A percentile compares a stretch with the other conserved stretches of the same genome.
Conservation (phyloP, 2,797 vertebrate species). For the Xenops minutus region DNA sequence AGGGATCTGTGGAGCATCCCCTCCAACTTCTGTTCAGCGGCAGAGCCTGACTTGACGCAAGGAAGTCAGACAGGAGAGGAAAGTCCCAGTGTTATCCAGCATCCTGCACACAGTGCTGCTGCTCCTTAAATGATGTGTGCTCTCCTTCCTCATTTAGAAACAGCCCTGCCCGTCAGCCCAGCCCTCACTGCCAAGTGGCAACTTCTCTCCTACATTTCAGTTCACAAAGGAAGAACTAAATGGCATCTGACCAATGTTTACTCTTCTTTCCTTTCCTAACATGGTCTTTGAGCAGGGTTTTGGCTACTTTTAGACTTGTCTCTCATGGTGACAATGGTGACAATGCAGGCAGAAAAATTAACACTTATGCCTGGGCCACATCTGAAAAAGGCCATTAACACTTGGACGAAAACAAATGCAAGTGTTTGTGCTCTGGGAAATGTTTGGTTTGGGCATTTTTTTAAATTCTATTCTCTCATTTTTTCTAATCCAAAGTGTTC, state of each 20-base stretch:
- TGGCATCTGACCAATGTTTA: slow-evolving; percentile 47
- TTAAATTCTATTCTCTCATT: not conserved
- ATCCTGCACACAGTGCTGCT: not conserved
- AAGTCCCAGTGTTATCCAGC: not conserved
- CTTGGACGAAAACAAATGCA: slow-evolving; percentile 38
- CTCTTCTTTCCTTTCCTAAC: slow-evolving; percentile 2
- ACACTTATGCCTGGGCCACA: slow-evolving; percentile 51
- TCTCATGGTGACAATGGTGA: slow-evolving; percentile 53
- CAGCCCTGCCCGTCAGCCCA: slow-evolving; percentile 7
- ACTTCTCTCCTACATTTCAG: slow-evolving; percentile 7
- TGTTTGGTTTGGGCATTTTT: not conserved
- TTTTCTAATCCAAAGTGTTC: slow-evolving; percentile 26
- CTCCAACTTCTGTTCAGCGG: not conserved
- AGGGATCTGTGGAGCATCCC: not conserved
- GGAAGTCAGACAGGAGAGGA: not conserved
- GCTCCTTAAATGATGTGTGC: not conserved
- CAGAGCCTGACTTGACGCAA: not conserved
- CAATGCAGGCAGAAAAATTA: slow-evolving; percentile 44
- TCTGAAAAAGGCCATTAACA: slow-evolving; percentile 63
- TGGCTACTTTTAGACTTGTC: slow-evolving; percentile 32
- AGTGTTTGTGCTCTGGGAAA: slow-evolving; percentile 53
- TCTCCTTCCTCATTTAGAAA: slow-evolving; percentile 26
- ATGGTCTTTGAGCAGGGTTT: slow-evolving; percentile 28
- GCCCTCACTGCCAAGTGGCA: slow-evolving; percentile 11
- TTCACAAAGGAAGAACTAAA: slow-evolving; percentile 21